Percentiles rank a stretch among this genome's conserved stretches.
These are phyloP conservation scores for Chaetophractus vellerosus DNA, from an alignment of 2,797 vertebrate genomes.

Conservation along the genomic window DNA sequence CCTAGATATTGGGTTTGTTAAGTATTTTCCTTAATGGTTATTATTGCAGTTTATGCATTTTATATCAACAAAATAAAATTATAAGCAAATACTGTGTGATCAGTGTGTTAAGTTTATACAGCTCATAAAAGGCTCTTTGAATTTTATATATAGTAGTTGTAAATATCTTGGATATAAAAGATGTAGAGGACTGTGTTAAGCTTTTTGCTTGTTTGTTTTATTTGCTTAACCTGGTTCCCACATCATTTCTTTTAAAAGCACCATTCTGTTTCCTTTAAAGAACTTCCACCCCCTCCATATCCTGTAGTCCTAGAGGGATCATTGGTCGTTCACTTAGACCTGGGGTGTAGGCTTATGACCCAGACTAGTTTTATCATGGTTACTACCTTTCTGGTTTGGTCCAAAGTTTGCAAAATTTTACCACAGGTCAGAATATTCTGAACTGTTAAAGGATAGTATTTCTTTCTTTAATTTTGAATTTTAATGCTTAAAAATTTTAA, in stretches of 20 bases:
- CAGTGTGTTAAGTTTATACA: neutral
- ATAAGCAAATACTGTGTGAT: neutral
- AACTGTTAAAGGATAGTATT: neutral
- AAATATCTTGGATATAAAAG: neutral
- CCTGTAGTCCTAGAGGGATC: neutral
- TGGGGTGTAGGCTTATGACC: neutral
- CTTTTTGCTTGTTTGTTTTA: neutral
- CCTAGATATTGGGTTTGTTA: neutral
- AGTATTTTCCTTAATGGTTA: neutral
- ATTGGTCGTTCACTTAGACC: neutral
- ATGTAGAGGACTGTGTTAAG: neutral
- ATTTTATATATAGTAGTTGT: neutral
- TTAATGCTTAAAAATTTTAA: neutral
- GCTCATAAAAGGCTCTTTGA: neutral
- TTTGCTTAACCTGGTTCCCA: neutral
- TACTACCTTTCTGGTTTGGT: neutral
- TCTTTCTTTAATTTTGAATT: neutral
- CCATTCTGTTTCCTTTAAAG: neutral
- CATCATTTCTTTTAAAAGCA: neutral
- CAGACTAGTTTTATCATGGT: neutral
- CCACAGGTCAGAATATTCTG: neutral
- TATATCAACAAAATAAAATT: neutral
- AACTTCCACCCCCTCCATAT: neutral
- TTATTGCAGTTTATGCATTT: neutral
- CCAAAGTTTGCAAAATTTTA: neutral